Percentiles rank a stretch among this genome's conserved stretches.
phyloP scores from a whole-genome alignment of 2,888 invertebrate genomes.

The Meloe dianella region DNA sequence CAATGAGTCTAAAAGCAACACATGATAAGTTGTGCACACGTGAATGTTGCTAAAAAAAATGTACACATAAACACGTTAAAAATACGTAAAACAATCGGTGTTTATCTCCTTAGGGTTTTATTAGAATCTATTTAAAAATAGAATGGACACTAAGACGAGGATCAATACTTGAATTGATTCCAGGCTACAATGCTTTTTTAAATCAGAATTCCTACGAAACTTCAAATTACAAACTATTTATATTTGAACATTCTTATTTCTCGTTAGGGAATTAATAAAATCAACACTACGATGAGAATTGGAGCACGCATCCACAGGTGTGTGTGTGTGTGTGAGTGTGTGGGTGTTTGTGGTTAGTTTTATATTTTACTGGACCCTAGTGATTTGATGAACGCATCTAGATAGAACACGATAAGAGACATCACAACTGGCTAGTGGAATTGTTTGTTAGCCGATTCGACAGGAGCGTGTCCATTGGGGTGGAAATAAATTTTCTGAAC shows the following conservation, averaged over 20 bases:
- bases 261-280: background rate
- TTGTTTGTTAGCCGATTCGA: constrained; percentile 13
- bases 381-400: constrained; percentile 13
- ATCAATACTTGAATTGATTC: too few relatives aligned
- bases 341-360: constrained; percentile 6
- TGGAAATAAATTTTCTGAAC: constrained; percentile 1
- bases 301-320: constrained; percentile 7
- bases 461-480: constrained; percentile 9
- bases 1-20: too few relatives aligned
- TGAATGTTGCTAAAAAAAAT: too few relatives aligned
- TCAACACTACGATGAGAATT: background rate
- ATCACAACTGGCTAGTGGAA: constrained; percentile 11
- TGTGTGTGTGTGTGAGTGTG: too few relatives aligned
- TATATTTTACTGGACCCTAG: constrained; percentile 11
- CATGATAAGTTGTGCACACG: too few relatives aligned
- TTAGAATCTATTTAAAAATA: too few relatives aligned
- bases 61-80: too few relatives aligned
- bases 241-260: background rate
- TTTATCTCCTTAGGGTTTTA: too few relatives aligned
- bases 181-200: too few relatives aligned
- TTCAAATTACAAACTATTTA: background rate
- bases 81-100: too few relatives aligned
- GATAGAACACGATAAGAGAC: constrained; percentile 12
- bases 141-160: too few relatives aligned
- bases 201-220: too few relatives aligned